Percentiles rank a stretch among this genome's conserved stretches.
Conservation (phyloP, 2,113 vertebrate species). For the Loxodonta africana region DNA sequence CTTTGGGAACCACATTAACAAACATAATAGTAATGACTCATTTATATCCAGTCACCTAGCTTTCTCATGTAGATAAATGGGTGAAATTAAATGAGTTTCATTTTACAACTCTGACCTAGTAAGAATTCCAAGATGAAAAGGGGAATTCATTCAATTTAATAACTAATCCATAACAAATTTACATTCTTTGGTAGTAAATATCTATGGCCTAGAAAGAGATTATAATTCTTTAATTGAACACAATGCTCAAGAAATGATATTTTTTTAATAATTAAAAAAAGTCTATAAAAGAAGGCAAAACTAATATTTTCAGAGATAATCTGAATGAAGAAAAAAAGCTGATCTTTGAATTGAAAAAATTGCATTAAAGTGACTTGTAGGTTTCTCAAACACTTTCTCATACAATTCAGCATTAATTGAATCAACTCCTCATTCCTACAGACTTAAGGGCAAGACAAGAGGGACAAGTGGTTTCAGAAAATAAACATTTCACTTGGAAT, state of each 20-base stretch:
- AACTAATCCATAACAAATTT: slow-evolving; percentile 37
- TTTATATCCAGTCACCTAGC: not conserved
- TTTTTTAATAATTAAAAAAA: not conserved
- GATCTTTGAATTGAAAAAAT: not conserved
- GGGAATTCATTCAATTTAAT: not conserved
- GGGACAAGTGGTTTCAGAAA: slow-evolving; percentile 22
- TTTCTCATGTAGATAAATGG: not conserved
- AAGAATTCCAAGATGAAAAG: not conserved
- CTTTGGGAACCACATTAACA: not conserved
- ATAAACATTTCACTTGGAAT: slow-evolving; percentile 1
- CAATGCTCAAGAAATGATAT: not conserved
- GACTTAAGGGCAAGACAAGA: not conserved
- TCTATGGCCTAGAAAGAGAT: not conserved
- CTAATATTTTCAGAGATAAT: slow-evolving; percentile 8
- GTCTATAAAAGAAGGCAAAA: slow-evolving; percentile 23
- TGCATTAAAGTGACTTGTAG: not conserved
- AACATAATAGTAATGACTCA: not conserved
- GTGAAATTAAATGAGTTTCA: slow-evolving; percentile 49
- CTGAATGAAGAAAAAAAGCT: slow-evolving; percentile 5
- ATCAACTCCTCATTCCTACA: slow-evolving; percentile 21
- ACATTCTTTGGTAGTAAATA: slow-evolving; percentile 16
- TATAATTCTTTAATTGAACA: slow-evolving; percentile 15
- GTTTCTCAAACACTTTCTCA: not conserved
- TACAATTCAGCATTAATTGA: not conserved
- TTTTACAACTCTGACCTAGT: slow-evolving; percentile 1